phyloP scores from a whole-genome alignment of 1,140 invertebrate species.

The Lordiphosa clarofinis region DNA sequence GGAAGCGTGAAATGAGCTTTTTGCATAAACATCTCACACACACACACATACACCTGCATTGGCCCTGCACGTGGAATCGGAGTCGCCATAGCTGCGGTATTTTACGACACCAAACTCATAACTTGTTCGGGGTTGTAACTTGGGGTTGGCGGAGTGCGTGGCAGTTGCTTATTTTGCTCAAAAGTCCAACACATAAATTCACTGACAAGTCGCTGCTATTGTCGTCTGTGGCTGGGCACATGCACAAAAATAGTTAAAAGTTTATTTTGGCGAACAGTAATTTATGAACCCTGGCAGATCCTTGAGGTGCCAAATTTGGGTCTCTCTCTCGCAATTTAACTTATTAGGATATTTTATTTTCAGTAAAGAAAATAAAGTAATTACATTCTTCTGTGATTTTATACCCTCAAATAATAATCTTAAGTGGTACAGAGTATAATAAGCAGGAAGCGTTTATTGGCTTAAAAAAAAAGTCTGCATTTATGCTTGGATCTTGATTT shows the following conservation, averaged over 20 bases:
- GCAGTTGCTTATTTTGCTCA: constrained; percentile 71
- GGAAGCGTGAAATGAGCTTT: constrained; percentile 76
- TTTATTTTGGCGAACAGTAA: too few species aligned
- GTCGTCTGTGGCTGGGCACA: constrained; percentile 30
- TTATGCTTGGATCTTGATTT: too few species aligned
- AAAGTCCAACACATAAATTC: constrained; percentile 69
- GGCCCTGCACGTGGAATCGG: constrained; percentile 55
- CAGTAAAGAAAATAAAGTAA: too few species aligned
- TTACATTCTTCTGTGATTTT: too few species aligned
- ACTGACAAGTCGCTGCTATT: constrained; percentile 45
- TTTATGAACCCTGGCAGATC: too few species aligned
- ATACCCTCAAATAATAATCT: too few species aligned
- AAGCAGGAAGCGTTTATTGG: too few species aligned
- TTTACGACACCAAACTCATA: constrained; percentile 72
- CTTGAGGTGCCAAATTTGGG: too few species aligned
- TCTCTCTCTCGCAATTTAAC: too few species aligned
- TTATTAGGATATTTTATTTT: too few species aligned
- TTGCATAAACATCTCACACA: constrained; percentile 63
- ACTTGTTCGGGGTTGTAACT: constrained; percentile 34
- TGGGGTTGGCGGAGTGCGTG: constrained; percentile 1
- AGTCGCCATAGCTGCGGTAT: constrained; percentile 48
- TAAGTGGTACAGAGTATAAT: too few species aligned
- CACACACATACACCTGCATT: constrained; percentile 28
- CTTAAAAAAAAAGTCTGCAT: too few species aligned
- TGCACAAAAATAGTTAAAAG: background rate